phyloP scores from a whole-genome alignment of 2,113 vertebrate species.

The Caranx ignobilis region DNA sequence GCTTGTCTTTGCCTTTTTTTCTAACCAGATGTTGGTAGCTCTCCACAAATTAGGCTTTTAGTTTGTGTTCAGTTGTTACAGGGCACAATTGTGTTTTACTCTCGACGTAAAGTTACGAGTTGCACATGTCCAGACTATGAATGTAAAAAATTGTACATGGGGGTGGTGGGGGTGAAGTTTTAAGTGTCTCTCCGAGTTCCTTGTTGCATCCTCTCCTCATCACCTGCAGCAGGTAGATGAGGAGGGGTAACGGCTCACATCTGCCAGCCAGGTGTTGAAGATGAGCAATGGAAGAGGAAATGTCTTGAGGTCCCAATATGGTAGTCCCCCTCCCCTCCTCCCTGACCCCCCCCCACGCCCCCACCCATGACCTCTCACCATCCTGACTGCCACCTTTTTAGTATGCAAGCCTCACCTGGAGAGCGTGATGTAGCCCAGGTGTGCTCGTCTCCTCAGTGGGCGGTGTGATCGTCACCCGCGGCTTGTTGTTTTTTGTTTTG shows the following conservation, averaged over 20 bases:
- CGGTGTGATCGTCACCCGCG: slow-evolving; percentile 88
- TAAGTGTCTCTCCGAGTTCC: slow-evolving; percentile 42
- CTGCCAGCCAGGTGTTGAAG: background rate
- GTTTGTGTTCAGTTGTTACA: slow-evolving; percentile 50
- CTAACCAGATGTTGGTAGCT: slow-evolving; percentile 18
- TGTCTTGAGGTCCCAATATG: slow-evolving; percentile 21
- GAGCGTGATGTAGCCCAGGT: slow-evolving; percentile 55
- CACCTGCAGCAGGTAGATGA: slow-evolving; percentile 7
- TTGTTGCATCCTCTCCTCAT: slow-evolving; percentile 18
- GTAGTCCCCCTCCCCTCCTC: background rate
- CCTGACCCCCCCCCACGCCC: slow-evolving; percentile 1
- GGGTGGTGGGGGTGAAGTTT: slow-evolving; percentile 33
- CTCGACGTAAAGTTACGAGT: slow-evolving; percentile 40
- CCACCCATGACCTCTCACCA: slow-evolving; percentile 12
- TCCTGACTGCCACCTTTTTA: slow-evolving; percentile 46
- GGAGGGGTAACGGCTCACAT: background rate
- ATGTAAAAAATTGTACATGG: slow-evolving; percentile 78
- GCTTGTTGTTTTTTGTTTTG: slow-evolving; percentile 71
- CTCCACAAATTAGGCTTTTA: slow-evolving; percentile 38
- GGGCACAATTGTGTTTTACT: slow-evolving; percentile 55
- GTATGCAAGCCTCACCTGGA: slow-evolving; percentile 63
- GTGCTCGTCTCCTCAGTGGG: slow-evolving; percentile 84
- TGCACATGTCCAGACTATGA: slow-evolving; percentile 77
- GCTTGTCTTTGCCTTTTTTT: slow-evolving; percentile 17
- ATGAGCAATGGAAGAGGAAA: slow-evolving; percentile 34